Evolutionary conservation across 2,888 invertebrate genomes (phyloP).

Genomic region (Scaeva pyrastri): DNA sequence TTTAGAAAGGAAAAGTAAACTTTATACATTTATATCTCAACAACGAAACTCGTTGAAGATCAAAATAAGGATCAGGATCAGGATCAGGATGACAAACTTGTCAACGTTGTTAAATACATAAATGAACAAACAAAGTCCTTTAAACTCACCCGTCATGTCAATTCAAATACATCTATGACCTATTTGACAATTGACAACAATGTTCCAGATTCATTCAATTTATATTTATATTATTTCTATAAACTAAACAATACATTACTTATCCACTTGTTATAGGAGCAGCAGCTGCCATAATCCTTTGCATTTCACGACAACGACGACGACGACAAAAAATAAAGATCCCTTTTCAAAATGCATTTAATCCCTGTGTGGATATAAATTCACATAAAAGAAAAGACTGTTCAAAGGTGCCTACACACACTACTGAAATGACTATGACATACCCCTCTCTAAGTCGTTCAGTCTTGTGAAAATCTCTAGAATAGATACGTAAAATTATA

Average conservation of each 20-base stretch:
- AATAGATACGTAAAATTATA: slow-evolving; percentile 42
- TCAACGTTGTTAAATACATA: not conserved
- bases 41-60: slow-evolving; percentile 1
- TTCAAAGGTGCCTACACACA: no score
- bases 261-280: slow-evolving; percentile 31
- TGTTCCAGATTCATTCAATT: slow-evolving; percentile 36
- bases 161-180: no score
- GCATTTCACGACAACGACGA: slow-evolving; percentile 19
- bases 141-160: no score
- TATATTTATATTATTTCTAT: not conserved
- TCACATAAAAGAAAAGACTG: not conserved
- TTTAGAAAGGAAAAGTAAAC: slow-evolving; percentile 15
- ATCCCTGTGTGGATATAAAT: slow-evolving; percentile 11
- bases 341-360: slow-evolving; percentile 4
- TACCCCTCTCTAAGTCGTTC: no score
- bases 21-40: not conserved
- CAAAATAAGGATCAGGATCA: slow-evolving; percentile 1
- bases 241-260: slow-evolving; percentile 34
- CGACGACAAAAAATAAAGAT: not conserved
- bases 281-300: slow-evolving; percentile 40
- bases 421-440: no score
- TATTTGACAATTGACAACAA: slow-evolving; percentile 46
- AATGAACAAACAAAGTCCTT: slow-evolving; percentile 19
- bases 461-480: slow-evolving; percentile 24
- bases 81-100: slow-evolving; percentile 11